Evolutionary conservation across 2,113 vertebrate species (phyloP).

Genomic region (Phrynocephalus versicolor): DNA sequence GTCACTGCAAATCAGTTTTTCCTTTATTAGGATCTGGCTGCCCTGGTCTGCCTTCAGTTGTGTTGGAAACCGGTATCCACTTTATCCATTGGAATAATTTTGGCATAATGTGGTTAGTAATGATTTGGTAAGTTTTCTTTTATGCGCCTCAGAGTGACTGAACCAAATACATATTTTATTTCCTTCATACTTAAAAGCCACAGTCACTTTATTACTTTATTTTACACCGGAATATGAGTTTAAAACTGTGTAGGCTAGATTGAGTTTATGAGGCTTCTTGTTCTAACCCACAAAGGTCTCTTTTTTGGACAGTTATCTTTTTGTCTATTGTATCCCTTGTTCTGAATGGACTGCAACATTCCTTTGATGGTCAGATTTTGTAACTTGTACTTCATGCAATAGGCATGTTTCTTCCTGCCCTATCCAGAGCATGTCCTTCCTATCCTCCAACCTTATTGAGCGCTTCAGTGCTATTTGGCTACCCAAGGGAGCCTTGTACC

Average conservation of each 20-base stretch:
- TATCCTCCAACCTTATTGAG: no score
- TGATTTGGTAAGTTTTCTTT: not conserved
- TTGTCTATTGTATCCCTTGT: no score
- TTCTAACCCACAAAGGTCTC: no score
- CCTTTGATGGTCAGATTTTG: no score
- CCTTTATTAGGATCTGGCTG: constrained; percentile 42
- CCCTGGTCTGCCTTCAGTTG: not conserved
- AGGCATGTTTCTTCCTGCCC: no score
- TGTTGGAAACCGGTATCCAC: not conserved
- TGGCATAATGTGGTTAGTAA: not conserved
- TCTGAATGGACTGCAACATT: no score
- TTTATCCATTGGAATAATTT: not conserved
- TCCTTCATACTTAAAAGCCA: not conserved
- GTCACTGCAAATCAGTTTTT: constrained; percentile 64
- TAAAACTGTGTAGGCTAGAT: not conserved
- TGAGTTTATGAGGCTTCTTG: not conserved
- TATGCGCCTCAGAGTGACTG: not conserved
- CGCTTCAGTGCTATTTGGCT: no score
- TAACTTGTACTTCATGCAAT: no score
- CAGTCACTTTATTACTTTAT: not conserved
- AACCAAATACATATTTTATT: not conserved
- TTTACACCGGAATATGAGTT: not conserved
- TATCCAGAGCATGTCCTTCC: no score
- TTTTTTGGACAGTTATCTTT: no score
- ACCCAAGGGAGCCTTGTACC: no score